Evolutionary conservation across 2,888 invertebrate genomes (phyloP).

Genomic region (Oscheius sp.): DNA sequence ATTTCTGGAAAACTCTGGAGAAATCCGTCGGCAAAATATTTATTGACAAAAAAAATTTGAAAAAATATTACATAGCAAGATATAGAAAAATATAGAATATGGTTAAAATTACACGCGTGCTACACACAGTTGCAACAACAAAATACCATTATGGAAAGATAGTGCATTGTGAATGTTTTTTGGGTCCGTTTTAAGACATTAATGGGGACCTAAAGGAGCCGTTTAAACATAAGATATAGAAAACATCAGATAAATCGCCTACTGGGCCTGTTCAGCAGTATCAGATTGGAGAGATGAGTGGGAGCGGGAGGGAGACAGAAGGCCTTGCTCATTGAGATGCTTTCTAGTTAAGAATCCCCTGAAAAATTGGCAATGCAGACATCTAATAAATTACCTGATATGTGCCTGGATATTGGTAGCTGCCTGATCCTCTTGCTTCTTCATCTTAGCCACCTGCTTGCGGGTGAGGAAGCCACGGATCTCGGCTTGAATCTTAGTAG

Average conservation of each 20-base stretch:
- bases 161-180: constrained; percentile 18
- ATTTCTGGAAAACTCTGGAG: no score
- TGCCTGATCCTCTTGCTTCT: constrained; percentile 88
- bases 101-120: constrained; percentile 22
- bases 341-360: constrained; percentile 71
- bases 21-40: constrained; percentile 19
- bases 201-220: background rate
- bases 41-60: constrained; percentile 1
- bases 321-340: constrained; percentile 67
- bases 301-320: constrained; percentile 66
- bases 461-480: constrained; percentile 70
- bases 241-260: no score
- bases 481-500: constrained; percentile 69
- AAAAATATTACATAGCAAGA: background rate
- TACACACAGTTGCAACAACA: constrained; percentile 8
- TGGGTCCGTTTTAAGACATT: background rate
- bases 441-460: constrained; percentile 76
- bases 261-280: constrained; percentile 29
- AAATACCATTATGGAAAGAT: constrained; percentile 32
- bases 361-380: constrained; percentile 33
- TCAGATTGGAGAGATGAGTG: constrained; percentile 63
- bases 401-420: constrained; percentile 92
- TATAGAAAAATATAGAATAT: constrained; percentile 12
- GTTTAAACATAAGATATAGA: background rate
- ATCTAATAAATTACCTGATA: constrained; percentile 78